Percentiles rank a stretch among this genome's conserved stretches.
phyloP scores from a whole-genome alignment of 2,113 vertebrate species.

The Isurus oxyrinchus region DNA sequence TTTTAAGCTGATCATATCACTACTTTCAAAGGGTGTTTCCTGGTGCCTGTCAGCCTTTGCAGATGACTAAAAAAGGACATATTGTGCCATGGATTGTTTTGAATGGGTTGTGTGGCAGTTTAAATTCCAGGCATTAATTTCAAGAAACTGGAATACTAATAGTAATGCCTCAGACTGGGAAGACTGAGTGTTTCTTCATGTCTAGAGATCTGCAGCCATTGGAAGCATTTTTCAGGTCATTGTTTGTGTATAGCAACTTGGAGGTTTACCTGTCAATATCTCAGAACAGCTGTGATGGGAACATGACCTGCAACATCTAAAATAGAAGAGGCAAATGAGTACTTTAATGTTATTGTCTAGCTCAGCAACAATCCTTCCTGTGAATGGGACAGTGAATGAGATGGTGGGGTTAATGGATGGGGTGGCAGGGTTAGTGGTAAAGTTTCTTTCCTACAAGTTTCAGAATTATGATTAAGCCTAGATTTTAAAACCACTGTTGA shows the following conservation, averaged over 20 bases:
- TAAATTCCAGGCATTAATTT: neutral
- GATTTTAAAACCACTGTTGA: neutral
- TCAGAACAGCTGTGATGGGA: neutral
- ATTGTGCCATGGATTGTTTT: neutral
- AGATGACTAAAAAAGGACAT: neutral
- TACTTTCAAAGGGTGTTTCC: neutral
- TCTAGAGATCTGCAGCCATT: neutral
- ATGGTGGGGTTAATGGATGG: neutral
- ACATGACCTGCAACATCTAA: neutral
- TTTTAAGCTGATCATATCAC: neutral
- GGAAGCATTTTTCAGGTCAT: neutral
- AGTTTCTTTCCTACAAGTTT: neutral
- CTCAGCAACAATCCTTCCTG: neutral
- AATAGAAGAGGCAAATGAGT: neutral
- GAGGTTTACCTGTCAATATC: neutral
- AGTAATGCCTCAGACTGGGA: neutral
- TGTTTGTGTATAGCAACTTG: neutral
- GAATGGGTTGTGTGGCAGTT: neutral
- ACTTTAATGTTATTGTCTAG: neutral
- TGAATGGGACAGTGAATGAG: neutral
- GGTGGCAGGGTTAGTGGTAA: neutral
- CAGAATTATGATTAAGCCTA: neutral
- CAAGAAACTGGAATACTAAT: neutral
- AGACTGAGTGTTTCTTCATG: neutral
- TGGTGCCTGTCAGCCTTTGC: neutral